Base-by-base conservation (phyloP, 2,888 invertebrate species). In the Lamellibrachia satsuma region DNA sequence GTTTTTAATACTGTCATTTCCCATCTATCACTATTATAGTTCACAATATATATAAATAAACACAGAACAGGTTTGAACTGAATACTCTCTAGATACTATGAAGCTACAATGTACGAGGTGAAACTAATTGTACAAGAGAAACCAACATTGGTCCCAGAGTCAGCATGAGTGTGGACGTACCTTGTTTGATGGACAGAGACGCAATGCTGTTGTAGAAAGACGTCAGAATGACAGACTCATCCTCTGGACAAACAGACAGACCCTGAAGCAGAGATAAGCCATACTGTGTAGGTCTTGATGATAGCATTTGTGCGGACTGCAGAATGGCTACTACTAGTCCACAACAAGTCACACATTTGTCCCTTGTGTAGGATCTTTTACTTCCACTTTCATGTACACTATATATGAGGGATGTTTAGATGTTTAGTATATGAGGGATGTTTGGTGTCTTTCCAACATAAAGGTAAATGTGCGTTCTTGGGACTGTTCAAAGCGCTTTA, bases 141-240 rank as follows among this genome's bases (percentile, higher is more conserved):
- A 75, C 4, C 4, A 75, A 22, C 22, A 75, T 22, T 75, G 75
- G 22, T 15, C 6, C 3, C 22, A 75, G 15, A 75, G 6, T 22
- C 75, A 75, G n/a, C n/a, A 22, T 2, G 75, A 8, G 11, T 51
- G 60, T 15, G 39, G 51, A 92, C 94, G 92, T 94, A 97, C 97
- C 97, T 97, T 99, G 99, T 96, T 99, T 99, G 52, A 96, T 96
- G 91, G 95, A 94, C 15, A 97, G 94, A 51, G 95, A 94, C 52
- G 96, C 95, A 94, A 99, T 98, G 52, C 98, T 98, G 95, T 98
- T 98, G 96, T 98, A 99, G 93, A 99, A 97, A 27, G 99, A 98
- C 15, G 99, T 98, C 22, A 99, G 97, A 95, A 99, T 99, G 57
- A 98, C 97, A 95, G 98, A 98, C 96, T 99, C 99, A 96, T 99